Percentiles rank a stretch among this genome's conserved stretches.
Evolutionary conservation across 2,113 vertebrate species (phyloP).

Genomic region (Psilopsiagon aymara): DNA sequence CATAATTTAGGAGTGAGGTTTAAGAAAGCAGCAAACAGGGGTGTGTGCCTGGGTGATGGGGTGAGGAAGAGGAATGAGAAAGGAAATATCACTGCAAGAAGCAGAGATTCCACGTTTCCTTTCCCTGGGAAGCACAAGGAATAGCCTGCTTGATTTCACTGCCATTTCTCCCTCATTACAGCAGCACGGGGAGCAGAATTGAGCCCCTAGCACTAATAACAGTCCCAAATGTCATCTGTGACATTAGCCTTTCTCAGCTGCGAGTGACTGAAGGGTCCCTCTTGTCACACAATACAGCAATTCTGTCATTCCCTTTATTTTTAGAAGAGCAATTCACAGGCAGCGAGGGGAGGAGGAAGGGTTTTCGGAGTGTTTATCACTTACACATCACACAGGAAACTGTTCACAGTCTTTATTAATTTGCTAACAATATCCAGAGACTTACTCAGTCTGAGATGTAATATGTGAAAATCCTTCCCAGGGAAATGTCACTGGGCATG

Average conservation of each 20-base stretch:
- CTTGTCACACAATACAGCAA: not conserved
- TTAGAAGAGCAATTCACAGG: constrained; percentile 44
- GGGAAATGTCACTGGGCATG: constrained; percentile 11
- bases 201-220: not conserved
- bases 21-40: fast-evolving
- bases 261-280: constrained; percentile 2
- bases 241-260: not conserved
- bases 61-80: not conserved
- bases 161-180: not conserved
- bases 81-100: fast-evolving
- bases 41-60: not conserved
- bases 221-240: not conserved
- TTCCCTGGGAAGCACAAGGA: not conserved
- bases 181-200: not conserved
- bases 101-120: fast-evolving
- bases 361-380: constrained; percentile 15
- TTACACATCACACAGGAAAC: constrained; percentile 44
- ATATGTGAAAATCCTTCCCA: not conserved
- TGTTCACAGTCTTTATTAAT: constrained; percentile 34
- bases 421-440: constrained; percentile 42
- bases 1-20: not conserved
- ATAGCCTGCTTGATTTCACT: not conserved
- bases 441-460: constrained; percentile 26
- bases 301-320: constrained; percentile 59
- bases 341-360: constrained; percentile 20